A percentile compares a stretch with the other conserved stretches of the same genome.
Conservation (phyloP, 2,113 vertebrate genomes). For the Paramormyrops kingsleyae region DNA sequence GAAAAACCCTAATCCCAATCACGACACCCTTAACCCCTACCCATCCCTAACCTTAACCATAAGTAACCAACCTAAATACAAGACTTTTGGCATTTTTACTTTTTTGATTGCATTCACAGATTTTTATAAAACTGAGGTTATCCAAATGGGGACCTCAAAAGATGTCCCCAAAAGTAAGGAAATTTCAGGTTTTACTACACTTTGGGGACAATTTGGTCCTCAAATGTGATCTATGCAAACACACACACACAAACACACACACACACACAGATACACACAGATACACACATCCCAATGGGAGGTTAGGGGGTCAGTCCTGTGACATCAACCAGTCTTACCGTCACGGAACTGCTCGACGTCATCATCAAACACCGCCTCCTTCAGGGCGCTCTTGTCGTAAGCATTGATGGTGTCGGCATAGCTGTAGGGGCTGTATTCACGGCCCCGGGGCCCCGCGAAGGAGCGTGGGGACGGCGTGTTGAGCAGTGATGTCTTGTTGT, state of each 20-base stretch:
- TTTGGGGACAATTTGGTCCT: too few species aligned
- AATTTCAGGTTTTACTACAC: too few species aligned
- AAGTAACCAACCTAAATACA: too few species aligned
- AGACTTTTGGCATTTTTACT: too few species aligned
- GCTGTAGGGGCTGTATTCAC: constrained; percentile 87
- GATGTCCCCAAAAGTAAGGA: too few species aligned
- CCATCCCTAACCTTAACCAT: too few species aligned
- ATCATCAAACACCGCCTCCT: constrained; percentile 94
- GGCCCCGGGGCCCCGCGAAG: constrained; percentile 77
- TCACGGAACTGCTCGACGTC: constrained; percentile 95
- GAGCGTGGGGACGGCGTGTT: constrained; percentile 88
- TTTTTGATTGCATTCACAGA: too few species aligned
- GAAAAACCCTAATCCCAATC: too few species aligned
- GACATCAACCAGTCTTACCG: constrained; percentile 58
- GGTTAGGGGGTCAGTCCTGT: neutral
- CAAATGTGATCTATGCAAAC: too few species aligned
- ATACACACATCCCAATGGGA: neutral
- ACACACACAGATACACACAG: neutral
- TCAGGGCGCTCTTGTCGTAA: constrained; percentile 91
- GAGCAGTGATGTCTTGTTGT: constrained; percentile 95
- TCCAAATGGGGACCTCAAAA: too few species aligned
- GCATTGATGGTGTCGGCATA: constrained; percentile 81
- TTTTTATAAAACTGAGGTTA: too few species aligned
- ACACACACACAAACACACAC: neutral
- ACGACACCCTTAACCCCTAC: too few species aligned